Evolutionary conservation across 2,888 invertebrate genomes (phyloP).

Genomic region (Dasysyrphus albostriatus): DNA sequence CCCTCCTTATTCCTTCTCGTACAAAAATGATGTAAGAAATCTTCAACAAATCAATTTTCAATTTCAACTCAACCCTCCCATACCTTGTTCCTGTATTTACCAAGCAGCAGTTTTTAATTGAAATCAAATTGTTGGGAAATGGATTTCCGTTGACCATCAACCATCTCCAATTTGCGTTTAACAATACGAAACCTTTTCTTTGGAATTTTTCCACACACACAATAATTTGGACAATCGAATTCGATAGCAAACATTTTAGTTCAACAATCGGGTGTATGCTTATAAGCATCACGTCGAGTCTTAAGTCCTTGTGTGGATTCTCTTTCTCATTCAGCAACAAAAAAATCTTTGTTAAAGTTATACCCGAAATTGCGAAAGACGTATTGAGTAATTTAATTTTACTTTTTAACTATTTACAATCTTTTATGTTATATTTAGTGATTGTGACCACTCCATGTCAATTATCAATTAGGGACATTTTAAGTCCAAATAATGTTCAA

Average conservation of each 20-base stretch:
- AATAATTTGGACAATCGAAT: conserved; percentile 55
- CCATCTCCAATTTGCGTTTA: conserved; percentile 58
- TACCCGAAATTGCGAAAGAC: conserved; percentile 9
- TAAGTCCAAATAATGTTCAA: conserved; percentile 46
- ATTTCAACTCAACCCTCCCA: neutral
- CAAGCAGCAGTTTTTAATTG: conserved; percentile 41
- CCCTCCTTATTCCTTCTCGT: neutral
- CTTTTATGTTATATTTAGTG: neutral
- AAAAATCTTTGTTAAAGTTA: conserved; percentile 30
- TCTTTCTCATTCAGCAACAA: neutral
- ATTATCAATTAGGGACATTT: conserved; percentile 67
- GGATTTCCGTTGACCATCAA: conserved; percentile 64
- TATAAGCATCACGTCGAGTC: too few species aligned
- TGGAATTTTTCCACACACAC: conserved; percentile 43
- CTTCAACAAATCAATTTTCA: conserved; percentile 34
- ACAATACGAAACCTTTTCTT: conserved; percentile 59
- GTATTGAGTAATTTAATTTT: conserved; percentile 20
- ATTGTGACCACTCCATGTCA: conserved; percentile 62
- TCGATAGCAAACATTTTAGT: conserved; percentile 27
- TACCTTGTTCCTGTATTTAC: neutral
- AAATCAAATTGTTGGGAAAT: conserved; percentile 57
- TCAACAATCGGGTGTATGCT: conserved; percentile 11
- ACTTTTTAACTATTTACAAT: conserved; percentile 40
- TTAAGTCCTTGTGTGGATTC: conserved; percentile 55
- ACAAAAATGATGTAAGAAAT: neutral